Conservation (phyloP, 2,888 invertebrate genomes). For the Orthosia incerta region DNA sequence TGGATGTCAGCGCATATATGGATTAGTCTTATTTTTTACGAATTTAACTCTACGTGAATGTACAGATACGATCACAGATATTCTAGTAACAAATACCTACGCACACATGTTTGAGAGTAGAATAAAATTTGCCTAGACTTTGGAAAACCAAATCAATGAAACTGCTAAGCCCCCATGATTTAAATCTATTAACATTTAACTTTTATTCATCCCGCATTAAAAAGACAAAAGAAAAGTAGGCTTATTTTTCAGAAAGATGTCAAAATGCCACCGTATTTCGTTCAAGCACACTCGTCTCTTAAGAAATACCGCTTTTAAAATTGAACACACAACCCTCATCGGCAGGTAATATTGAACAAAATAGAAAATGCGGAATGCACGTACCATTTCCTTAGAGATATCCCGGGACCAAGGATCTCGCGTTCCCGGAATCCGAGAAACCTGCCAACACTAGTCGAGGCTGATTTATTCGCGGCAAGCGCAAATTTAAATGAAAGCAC, state of each 20-base stretch:
- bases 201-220: too few species aligned
- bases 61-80: too few species aligned
- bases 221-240: too few species aligned
- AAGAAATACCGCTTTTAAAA: constrained; percentile 5
- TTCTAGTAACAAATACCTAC: too few species aligned
- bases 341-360: constrained; percentile 33
- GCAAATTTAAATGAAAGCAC: constrained; percentile 74
- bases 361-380: constrained; percentile 22
- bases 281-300: background rate
- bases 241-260: too few species aligned
- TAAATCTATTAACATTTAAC: too few species aligned
- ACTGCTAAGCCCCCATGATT: too few species aligned
- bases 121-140: too few species aligned
- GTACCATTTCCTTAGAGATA: constrained; percentile 48
- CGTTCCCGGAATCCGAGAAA: constrained; percentile 46
- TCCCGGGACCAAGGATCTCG: constrained; percentile 34
- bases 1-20: background rate
- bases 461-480: constrained; percentile 72
- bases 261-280: background rate
- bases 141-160: too few species aligned
- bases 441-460: constrained; percentile 63
- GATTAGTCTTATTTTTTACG: too few species aligned
- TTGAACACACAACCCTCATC: constrained; percentile 3
- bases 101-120: too few species aligned
- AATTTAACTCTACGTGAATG: too few species aligned